Evolutionary conservation across 2,888 invertebrate genomes (phyloP).

Genomic region (Marasmarcha lunaedactyla): DNA sequence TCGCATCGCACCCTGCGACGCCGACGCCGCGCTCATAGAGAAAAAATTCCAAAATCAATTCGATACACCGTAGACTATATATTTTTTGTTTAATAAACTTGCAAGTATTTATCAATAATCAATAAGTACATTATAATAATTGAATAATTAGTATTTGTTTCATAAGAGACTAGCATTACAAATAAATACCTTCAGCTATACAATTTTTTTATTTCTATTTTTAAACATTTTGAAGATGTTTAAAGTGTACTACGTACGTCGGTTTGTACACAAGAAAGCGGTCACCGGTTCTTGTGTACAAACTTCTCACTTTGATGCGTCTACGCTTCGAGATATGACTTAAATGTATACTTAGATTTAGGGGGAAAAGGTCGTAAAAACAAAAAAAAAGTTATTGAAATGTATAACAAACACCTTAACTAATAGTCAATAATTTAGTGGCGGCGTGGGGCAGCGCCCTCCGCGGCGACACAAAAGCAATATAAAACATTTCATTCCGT

Average conservation of each 20-base stretch:
- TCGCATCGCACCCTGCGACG: constrained; percentile 23
- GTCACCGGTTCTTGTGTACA: constrained; percentile 42
- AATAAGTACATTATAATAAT: constrained; percentile 71
- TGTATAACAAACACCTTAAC: constrained; percentile 70
- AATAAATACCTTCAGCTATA: constrained; percentile 71
- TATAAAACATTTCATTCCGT: constrained; percentile 69
- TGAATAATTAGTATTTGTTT: constrained; percentile 69
- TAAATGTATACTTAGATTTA: constrained; percentile 66
- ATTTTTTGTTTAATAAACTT: constrained; percentile 60
- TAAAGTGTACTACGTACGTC: constrained; percentile 58
- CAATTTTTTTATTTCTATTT: constrained; percentile 60
- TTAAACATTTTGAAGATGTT: constrained; percentile 66
- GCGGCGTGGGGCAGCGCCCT: constrained; percentile 25
- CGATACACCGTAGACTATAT: constrained; percentile 67
- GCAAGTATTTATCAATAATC: constrained; percentile 69
- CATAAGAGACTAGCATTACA: constrained; percentile 71
- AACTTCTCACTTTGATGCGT: constrained; percentile 51
- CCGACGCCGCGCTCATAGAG: constrained; percentile 47
- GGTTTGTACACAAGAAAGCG: constrained; percentile 45
- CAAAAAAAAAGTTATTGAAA: constrained; percentile 69
- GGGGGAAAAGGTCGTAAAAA: constrained; percentile 66
- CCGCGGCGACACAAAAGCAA: constrained; percentile 49
- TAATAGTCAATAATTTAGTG: constrained; percentile 66
- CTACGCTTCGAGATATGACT: constrained; percentile 68
- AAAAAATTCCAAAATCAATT: constrained; percentile 64